Conservation (phyloP, 2,888 invertebrate species). For the Acrobasis suavella region DNA sequence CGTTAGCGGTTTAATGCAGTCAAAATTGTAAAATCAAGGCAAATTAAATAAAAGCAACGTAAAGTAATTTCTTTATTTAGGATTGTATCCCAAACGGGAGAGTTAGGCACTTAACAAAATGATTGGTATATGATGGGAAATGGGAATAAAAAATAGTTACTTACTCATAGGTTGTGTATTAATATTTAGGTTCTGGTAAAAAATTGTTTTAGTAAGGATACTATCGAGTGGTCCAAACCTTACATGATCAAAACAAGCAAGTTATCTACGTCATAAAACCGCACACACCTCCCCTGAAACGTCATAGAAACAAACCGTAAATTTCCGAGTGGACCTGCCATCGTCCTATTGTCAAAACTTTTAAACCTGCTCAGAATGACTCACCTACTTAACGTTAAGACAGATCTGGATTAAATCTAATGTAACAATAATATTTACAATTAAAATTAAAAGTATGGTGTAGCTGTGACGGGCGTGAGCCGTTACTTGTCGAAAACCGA, state of each 20-base stretch:
- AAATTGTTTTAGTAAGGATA: too few relatives aligned
- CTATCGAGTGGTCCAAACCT: background rate
- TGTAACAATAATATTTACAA: slow-evolving; percentile 67
- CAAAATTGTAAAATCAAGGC: too few relatives aligned
- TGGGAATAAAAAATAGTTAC: too few relatives aligned
- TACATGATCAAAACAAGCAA: background rate
- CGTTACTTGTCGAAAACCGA: background rate
- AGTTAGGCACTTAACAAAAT: too few relatives aligned
- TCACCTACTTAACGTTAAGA: slow-evolving; percentile 60
- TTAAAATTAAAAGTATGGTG: slow-evolving; percentile 48
- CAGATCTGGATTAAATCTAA: slow-evolving; percentile 72
- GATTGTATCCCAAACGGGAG: too few relatives aligned
- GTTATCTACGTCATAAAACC: slow-evolving; percentile 11
- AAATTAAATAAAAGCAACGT: too few relatives aligned
- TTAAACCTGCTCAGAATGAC: slow-evolving; percentile 42
- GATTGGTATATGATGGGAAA: too few relatives aligned
- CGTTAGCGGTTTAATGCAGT: too few relatives aligned
- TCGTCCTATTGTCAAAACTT: slow-evolving; percentile 54
- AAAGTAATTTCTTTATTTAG: too few relatives aligned
- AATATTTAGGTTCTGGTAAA: too few relatives aligned
- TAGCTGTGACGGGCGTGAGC: slow-evolving; percentile 23
- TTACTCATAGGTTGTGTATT: too few relatives aligned
- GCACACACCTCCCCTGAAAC: slow-evolving; percentile 41
- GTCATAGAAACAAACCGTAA: slow-evolving; percentile 56
- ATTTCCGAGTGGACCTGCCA: slow-evolving; percentile 54